Evolutionary conservation across 2,113 vertebrate species (phyloP), one percentile per base, ranked within the genome.

Genomic region (Cettia cetti): DNA sequence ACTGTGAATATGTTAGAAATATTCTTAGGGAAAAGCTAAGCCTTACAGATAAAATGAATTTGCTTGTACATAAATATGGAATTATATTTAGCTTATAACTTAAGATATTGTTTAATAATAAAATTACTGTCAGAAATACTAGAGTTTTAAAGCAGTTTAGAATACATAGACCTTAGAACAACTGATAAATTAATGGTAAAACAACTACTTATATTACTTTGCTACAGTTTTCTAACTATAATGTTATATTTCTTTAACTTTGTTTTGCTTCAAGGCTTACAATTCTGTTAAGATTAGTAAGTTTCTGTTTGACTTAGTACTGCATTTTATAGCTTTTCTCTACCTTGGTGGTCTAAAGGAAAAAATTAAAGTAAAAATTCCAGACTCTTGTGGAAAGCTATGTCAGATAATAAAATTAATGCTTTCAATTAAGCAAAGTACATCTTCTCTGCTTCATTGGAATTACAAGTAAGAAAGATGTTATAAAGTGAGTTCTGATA

Each of bases 1-100:
- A 97, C 92, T 98, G 98, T 53, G 99, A 99, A 98, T 97, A 98
- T 90, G 97, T 99, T 50, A 99, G 99, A 26, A 96, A 92, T 52
- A 89, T 98, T 89, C 97, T 99, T 89, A 99, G 98, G 94, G 89
- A 97, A 37, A 98, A 98, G 95, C 97, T 99, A 83, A 92, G 82
- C 53, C 98, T 99, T 91, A 94, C 78, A 35, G 99, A 99, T 13
- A 98, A 95, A 71, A 99, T 99, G 91, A 83, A 95, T 76, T 98
- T 99, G 72, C 86, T 96, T 31, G 98, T 99, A 5, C 98, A 93
- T 95, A 98, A 97, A 77, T 97, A 97, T 22, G 99, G 99, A 81
- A 52, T 97, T 88, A 91, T 99, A 97, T 98, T 98, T 98, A 98
- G 98, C 81, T 95, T 98, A 77, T 98, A 95, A 94, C 49, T 35